phyloP scores from a whole-genome alignment of 2,113 vertebrate genomes.

The Lipophrys pholis region DNA sequence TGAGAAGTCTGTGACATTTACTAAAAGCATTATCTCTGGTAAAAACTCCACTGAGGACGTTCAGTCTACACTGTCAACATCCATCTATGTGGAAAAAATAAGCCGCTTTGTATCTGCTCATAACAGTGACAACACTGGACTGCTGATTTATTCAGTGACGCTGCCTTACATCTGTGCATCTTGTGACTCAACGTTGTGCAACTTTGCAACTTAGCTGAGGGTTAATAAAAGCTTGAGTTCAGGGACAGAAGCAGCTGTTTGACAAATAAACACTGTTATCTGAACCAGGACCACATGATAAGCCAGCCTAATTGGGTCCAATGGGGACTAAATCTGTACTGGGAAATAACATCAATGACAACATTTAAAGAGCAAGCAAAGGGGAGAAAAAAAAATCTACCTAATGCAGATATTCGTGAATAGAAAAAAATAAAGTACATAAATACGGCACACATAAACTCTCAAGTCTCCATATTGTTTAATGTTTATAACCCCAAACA shows the following conservation, averaged over 20 bases:
- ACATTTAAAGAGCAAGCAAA: background rate
- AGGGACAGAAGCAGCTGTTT: constrained; percentile 7
- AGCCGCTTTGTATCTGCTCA: background rate
- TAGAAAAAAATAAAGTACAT: too few relatives aligned
- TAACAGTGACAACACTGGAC: background rate
- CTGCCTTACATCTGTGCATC: background rate
- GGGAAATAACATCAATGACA: constrained; percentile 14
- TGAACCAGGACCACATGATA: constrained; percentile 19
- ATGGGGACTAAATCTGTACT: background rate
- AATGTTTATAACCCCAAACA: constrained; percentile 47
- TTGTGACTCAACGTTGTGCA: background rate
- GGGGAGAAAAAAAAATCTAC: background rate
- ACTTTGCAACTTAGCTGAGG: background rate
- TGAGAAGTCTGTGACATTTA: constrained; percentile 18
- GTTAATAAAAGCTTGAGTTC: constrained; percentile 22
- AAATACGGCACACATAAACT: too few relatives aligned
- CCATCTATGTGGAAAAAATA: constrained; percentile 1
- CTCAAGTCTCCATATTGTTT: too few relatives aligned
- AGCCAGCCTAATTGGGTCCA: constrained; percentile 39
- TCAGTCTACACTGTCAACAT: background rate
- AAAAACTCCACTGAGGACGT: background rate
- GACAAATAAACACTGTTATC: constrained; percentile 49
- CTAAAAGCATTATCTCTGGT: background rate
- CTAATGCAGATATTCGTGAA: background rate
- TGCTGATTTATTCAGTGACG: too few relatives aligned